Evolutionary conservation across 2,113 vertebrate genomes (phyloP).

Genomic region (Petrocephalus microphthalmus): DNA sequence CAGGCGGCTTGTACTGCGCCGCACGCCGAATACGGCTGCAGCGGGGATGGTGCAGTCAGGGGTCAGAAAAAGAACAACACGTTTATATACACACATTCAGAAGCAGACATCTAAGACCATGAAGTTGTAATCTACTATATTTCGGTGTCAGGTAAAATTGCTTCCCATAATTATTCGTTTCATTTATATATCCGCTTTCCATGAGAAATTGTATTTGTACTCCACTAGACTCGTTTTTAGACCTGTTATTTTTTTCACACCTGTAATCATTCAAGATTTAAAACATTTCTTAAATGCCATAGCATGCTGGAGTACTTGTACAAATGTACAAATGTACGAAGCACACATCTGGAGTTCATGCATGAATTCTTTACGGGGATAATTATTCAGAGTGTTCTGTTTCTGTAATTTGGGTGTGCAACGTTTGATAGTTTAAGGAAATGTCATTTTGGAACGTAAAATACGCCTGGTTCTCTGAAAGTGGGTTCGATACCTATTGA

Average conservation of each 20-base stretch:
- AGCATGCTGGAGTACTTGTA: background rate
- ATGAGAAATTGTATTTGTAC: background rate
- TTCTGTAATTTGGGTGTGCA: background rate
- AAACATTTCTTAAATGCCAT: background rate
- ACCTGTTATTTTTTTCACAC: background rate
- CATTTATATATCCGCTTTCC: background rate
- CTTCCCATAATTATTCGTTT: background rate
- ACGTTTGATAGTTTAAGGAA: background rate
- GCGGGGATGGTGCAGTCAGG: background rate
- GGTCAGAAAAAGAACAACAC: background rate
- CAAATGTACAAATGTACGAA: background rate
- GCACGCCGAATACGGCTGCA: background rate
- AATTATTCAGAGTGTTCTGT: background rate
- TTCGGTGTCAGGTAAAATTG: background rate
- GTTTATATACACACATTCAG: background rate
- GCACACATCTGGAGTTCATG: background rate
- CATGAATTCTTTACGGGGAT: background rate
- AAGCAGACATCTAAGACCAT: background rate
- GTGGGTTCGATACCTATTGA: background rate
- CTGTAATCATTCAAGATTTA: background rate
- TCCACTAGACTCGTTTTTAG: background rate
- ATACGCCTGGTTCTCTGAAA: background rate
- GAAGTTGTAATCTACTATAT: background rate
- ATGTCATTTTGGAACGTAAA: background rate
- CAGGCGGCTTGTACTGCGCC: background rate